These are phyloP conservation scores for Hydraecia micacea DNA, from an alignment of 2,888 invertebrate genomes.

Conservation along the genomic window DNA sequence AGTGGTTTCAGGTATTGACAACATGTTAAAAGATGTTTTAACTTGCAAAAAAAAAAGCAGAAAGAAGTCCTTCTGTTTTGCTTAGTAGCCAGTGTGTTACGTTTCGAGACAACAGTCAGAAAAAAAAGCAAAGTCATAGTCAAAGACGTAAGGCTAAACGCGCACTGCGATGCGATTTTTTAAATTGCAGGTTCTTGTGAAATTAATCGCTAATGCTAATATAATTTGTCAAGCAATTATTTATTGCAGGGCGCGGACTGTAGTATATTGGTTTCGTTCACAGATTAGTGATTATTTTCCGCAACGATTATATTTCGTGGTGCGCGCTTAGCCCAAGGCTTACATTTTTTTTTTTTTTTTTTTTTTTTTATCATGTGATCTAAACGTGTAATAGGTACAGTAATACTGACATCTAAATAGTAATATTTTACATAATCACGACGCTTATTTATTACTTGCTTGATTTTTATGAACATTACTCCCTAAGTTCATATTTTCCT, in stretches of 20 bases:
- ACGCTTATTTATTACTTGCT: neutral
- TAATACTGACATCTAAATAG: neutral
- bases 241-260: neutral
- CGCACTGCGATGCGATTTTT: no score
- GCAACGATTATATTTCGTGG: neutral
- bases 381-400: neutral
- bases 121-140: neutral
- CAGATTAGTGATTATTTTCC: neutral
- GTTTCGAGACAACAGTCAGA: neutral
- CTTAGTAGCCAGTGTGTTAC: neutral
- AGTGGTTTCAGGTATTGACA: constrained; percentile 94
- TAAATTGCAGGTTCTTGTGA: no score
- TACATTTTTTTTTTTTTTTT: neutral
- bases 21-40: neutral
- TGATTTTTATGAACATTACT: neutral
- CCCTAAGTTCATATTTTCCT: neutral
- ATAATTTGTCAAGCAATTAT: neutral
- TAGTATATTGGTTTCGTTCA: neutral
- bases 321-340: neutral
- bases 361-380: no score
- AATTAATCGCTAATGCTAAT: no score
- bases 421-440: neutral
- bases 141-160: neutral
- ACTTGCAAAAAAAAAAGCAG: neutral
- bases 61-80: neutral